phyloP scores from a whole-genome alignment of 30 jellyfish, hydroid and myxozoan genomes.

The Aurelia coerulea region DNA sequence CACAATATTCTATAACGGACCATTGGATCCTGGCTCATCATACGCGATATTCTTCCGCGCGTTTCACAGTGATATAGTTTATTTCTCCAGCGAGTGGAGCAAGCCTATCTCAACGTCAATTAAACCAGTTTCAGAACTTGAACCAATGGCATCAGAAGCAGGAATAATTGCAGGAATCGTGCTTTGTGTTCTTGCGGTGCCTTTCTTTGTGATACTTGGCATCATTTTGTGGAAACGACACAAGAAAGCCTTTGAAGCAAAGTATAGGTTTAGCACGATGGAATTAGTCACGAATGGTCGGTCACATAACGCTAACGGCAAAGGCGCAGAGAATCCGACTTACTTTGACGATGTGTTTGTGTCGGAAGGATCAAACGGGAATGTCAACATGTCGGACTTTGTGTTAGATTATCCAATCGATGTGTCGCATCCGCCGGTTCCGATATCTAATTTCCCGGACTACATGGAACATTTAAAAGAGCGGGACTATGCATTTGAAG shows the following conservation, averaged over 20 bases:
- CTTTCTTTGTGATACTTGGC: slow-evolving; percentile 32
- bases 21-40: slow-evolving; percentile 54
- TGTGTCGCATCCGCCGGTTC: slow-evolving; percentile 47
- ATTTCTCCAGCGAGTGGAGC: slow-evolving; percentile 68
- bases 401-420: slow-evolving; percentile 47
- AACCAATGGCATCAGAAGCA: slow-evolving; percentile 3
- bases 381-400: neutral
- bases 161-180: slow-evolving; percentile 36
- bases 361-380: slow-evolving; percentile 10
- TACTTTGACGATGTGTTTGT: slow-evolving; percentile 48
- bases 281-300: slow-evolving; percentile 41
- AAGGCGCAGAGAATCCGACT: slow-evolving; percentile 7
- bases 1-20: slow-evolving; percentile 58
- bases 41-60: slow-evolving; percentile 57
- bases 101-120: slow-evolving; percentile 26
- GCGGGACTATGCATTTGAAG: slow-evolving; percentile 55
- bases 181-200: slow-evolving; percentile 24
- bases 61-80: slow-evolving; percentile 39
- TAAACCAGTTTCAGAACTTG: neutral
- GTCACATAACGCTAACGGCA: neutral
- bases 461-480: slow-evolving; percentile 42
- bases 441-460: slow-evolving; percentile 49
- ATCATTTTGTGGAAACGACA: slow-evolving; percentile 31
- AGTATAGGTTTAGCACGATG: slow-evolving; percentile 41
- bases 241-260: slow-evolving; percentile 29